Evolutionary conservation across 2,113 vertebrate species (phyloP), one percentile per base, ranked within the genome.

Genomic region (Riparia riparia): DNA sequence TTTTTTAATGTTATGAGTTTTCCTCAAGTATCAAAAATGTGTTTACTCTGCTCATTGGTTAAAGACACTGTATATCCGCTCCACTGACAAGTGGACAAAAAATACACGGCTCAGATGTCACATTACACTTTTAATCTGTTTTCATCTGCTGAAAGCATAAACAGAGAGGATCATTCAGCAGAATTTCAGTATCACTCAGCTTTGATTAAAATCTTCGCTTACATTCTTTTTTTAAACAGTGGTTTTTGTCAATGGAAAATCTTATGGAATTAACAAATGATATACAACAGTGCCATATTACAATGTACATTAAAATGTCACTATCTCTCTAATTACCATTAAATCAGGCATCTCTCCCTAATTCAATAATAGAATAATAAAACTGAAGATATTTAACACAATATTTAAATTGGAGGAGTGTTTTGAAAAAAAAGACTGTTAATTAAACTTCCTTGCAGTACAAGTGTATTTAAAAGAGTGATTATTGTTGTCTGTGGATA

Each of bases 121-220:
- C 71, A 86, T 90, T 73, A 29, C 39, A 32, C 71, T 92, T 86
- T 63, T 81, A 54, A 12, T 28, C 70, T 88, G 63, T 87, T 96
- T 85, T 93, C 90, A 49, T 88, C 71, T 94, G 68, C 63, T 17
- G 21, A 91, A 90, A 92, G 44, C 17, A 81, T 94, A 93, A 97
- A 93, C 81, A 77, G 63, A 95, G 80, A 45, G 11, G 17, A n/a
- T 66, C 24, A 57, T 80, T 85, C 56, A 80, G 63, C 32, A 90
- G 74, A 70, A 63, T 81, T 93, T 82, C 77, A 56, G 56, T 74
- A 68, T 84, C 78, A 77, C 54, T 96, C 68, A 77, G 31, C 24
- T 94, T 80, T 86, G 82, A 90, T 93, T 86, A 87, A 94, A 91
- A 93, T 93, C 79, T 95, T 82, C 12, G 45, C 60, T 91, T 91